phyloP scores from a whole-genome alignment of 2,113 vertebrate genomes.

The Callionymus lyra region DNA sequence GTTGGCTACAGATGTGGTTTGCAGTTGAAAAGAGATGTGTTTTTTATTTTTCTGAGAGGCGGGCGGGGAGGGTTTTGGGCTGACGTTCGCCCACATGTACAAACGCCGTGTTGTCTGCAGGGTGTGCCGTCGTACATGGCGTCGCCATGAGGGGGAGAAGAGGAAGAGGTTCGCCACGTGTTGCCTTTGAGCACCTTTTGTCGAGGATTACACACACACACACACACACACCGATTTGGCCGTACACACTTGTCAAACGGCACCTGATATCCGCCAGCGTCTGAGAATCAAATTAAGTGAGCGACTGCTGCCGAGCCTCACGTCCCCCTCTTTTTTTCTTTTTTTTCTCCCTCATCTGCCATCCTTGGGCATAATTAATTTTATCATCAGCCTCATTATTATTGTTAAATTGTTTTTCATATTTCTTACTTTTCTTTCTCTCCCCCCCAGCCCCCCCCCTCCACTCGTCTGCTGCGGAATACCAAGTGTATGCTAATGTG shows the following conservation, averaged over 20 bases:
- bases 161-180: conserved; percentile 28
- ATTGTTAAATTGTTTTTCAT: conserved; percentile 75
- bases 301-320: conserved; percentile 54
- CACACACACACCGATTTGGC: conserved; percentile 13
- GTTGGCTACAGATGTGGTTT: conserved; percentile 48
- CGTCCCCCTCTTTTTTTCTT: conserved; percentile 38
- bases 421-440: conserved; percentile 57
- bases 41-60: conserved; percentile 17
- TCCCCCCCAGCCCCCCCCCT: not conserved
- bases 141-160: conserved; percentile 30
- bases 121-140: conserved; percentile 38
- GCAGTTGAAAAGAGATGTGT: conserved; percentile 26
- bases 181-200: conserved; percentile 33
- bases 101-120: conserved; percentile 35
- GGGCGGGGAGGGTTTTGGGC: conserved; percentile 42
- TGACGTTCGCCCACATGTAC: conserved; percentile 37
- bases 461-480: conserved; percentile 78
- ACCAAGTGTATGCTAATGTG: conserved; percentile 96
- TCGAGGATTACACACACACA: conserved; percentile 11
- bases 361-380: conserved; percentile 72
- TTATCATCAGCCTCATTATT: conserved; percentile 75
- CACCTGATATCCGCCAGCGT: conserved; percentile 68
- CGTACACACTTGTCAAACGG: conserved; percentile 57
- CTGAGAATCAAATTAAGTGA: conserved; percentile 93
- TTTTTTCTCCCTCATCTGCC: conserved; percentile 49